Percentiles rank a stretch among this genome's conserved stretches.
Evolutionary conservation across 1,140 invertebrate species (phyloP).

Genomic region (Zaprionus africanus): DNA sequence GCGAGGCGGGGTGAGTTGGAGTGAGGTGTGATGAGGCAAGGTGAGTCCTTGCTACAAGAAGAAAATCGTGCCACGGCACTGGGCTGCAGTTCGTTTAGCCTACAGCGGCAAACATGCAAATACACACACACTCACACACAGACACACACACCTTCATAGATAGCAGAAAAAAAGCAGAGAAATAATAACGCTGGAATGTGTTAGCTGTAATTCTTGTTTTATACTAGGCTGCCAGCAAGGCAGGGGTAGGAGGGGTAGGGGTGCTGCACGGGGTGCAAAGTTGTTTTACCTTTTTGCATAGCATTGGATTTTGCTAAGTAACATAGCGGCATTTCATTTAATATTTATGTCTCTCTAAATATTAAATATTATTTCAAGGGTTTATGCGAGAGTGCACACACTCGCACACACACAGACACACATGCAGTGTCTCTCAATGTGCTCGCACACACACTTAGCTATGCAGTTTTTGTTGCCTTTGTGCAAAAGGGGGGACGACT

Average conservation of each 20-base stretch:
- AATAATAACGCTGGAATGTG: constrained; percentile 73
- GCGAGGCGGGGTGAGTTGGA: neutral
- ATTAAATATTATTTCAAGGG: constrained; percentile 85
- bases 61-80: constrained; percentile 66
- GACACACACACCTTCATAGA: constrained; percentile 8
- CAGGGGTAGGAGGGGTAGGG: neutral
- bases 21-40: neutral
- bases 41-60: constrained; percentile 37
- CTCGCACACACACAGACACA: neutral
- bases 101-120: constrained; percentile 38
- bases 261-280: constrained; percentile 22
- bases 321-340: constrained; percentile 81
- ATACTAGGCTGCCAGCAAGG: constrained; percentile 21
- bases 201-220: constrained; percentile 78
- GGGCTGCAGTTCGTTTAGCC: constrained; percentile 55
- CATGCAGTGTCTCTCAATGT: constrained; percentile 29
- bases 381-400: constrained; percentile 61
- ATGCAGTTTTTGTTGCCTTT: constrained; percentile 35
- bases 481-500: constrained; percentile 12
- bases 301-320: constrained; percentile 79
- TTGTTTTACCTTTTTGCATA: constrained; percentile 79
- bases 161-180: constrained; percentile 27
- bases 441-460: constrained; percentile 6
- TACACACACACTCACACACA: neutral
- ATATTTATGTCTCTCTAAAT: constrained; percentile 85